Evolutionary conservation across 2,888 invertebrate species (phyloP), one percentile per base, ranked within the genome.

Genomic region (Dasypolia templi): DNA sequence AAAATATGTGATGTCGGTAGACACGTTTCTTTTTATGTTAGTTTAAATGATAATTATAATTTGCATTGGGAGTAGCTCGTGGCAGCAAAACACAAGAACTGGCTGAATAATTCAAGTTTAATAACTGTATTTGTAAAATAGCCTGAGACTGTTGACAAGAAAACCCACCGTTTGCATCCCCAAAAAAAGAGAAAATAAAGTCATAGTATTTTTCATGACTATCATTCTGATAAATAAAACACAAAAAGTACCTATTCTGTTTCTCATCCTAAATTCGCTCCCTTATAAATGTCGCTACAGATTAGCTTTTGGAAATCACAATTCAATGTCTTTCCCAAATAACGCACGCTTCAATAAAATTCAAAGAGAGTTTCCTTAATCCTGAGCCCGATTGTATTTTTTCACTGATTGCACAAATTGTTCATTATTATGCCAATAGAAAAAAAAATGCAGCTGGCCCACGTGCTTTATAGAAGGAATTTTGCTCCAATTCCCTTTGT

Each of bases 401-500:
- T 79, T 63, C 77, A 62, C 35, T 65, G 56, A 79, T 87, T 84
- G 81, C 87, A 79, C 84, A 87, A 86, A 79, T 84, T 86, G 68
- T 86, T 75, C 67, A 73, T 72, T 74, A 79, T 75, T 80, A 39
- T 64, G 58, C 44, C 39, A 39, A 55, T n/a, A 53, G 65, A 79
- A 88, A 89, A 89, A 86, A 86, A 85, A 62, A 62, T 67, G 88
- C 92, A 92, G 92, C 91, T 92, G 91, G 75, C 26, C 87, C 92
- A 88, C 92, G 91, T 89, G 93, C 90, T n/a, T n/a, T 84, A 72
- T 64, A 67, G 68, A 72, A 83, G 79, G 82, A 83, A 86, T 83
- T 77, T 79, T 89, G 92, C 91, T 92, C 93, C 88, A 92, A 84
- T 91, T 93, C 84, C 86, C 66, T 82, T 88, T 88, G 86, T 85